Evolutionary conservation across 2,113 vertebrate species (phyloP).

Genomic region (Megalops atlanticus): DNA sequence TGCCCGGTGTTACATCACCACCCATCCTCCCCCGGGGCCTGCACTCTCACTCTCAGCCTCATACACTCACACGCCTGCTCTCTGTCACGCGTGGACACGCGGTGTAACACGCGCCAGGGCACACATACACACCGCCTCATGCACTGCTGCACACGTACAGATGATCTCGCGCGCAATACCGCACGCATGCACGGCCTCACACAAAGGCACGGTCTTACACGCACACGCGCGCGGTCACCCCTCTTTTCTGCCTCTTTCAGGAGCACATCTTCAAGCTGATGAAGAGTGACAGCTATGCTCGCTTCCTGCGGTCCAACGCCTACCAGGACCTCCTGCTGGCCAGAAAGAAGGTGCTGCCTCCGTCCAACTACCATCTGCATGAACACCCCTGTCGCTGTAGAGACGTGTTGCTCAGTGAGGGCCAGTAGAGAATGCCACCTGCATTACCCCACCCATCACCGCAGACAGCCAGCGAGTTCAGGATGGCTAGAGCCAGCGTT

Average conservation of each 20-base stretch:
- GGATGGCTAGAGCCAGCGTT: neutral
- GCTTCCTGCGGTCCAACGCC: conserved; percentile 90
- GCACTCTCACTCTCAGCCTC: neutral
- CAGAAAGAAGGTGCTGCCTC: conserved; percentile 86
- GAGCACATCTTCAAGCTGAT: conserved; percentile 98
- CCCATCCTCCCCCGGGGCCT: neutral
- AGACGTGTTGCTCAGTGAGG: neutral
- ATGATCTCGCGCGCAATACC: neutral
- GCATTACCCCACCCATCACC: too few relatives aligned
- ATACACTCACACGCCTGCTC: neutral
- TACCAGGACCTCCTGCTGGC: conserved; percentile 93
- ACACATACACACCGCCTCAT: neutral
- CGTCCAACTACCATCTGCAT: neutral
- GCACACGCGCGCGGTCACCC: conserved; percentile 17
- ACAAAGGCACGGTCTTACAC: neutral
- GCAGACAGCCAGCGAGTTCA: too few relatives aligned
- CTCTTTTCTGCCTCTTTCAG: conserved; percentile 66
- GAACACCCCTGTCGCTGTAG: neutral
- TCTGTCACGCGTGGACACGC: too few relatives aligned
- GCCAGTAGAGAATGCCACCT: too few relatives aligned
- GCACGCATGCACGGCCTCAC: neutral
- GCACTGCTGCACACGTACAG: neutral
- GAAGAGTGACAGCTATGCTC: conserved; percentile 98
- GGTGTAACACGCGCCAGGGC: neutral
- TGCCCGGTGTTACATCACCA: neutral